phyloP scores from a whole-genome alignment of 2,888 invertebrate species.

The Ophioninae sp. region DNA sequence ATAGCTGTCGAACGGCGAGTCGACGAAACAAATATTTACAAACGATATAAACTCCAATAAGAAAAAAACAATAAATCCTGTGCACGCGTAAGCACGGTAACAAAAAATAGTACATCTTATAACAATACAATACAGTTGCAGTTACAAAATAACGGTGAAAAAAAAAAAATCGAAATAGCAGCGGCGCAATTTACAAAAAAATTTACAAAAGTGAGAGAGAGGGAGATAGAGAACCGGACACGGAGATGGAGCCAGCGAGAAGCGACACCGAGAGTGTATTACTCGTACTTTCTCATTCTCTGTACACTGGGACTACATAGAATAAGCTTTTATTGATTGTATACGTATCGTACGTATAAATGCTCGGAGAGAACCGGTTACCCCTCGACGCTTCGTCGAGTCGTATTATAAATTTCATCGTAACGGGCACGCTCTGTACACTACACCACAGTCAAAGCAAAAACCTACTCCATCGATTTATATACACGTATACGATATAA shows the following conservation, averaged over 20 bases:
- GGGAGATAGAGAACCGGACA: neutral
- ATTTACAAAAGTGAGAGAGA: neutral
- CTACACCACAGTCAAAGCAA: conserved; percentile 40
- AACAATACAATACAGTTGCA: too few relatives aligned
- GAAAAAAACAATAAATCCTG: too few relatives aligned
- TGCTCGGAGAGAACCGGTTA: conserved; percentile 48
- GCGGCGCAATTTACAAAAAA: too few relatives aligned
- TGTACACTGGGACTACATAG: conserved; percentile 26
- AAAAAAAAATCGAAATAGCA: too few relatives aligned
- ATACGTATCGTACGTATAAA: conserved; percentile 24
- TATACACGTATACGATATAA: too few relatives aligned
- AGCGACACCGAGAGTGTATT: conserved; percentile 20
- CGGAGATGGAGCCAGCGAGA: neutral
- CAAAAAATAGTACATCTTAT: too few relatives aligned
- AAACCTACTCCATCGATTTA: conserved; percentile 10
- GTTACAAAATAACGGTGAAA: too few relatives aligned
- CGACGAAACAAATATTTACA: too few relatives aligned
- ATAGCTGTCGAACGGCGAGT: too few relatives aligned
- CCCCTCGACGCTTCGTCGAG: conserved; percentile 35
- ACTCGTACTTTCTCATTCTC: conserved; percentile 26
- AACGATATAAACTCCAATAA: too few relatives aligned
- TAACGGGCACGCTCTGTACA: conserved; percentile 54
- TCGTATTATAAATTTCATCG: conserved; percentile 66
- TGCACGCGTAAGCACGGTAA: too few relatives aligned
- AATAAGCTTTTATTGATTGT: conserved; percentile 48